These are phyloP conservation scores for Eospalax fontanierii DNA, from an alignment of 2,797 vertebrate genomes.

Conservation along the genomic window DNA sequence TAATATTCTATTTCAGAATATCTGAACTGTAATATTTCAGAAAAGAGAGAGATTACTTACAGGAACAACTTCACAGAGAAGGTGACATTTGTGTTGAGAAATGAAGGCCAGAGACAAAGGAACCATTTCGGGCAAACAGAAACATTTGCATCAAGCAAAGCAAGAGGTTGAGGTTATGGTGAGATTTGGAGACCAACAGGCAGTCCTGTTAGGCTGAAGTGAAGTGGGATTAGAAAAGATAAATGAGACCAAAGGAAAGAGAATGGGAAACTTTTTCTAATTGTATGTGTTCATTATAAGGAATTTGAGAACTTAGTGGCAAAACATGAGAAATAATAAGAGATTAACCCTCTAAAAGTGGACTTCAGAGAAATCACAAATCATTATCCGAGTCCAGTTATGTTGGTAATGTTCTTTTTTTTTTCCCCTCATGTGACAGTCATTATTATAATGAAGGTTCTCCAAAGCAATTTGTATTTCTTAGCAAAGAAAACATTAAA, in stretches of 20 bases:
- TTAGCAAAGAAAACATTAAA: conserved; percentile 74
- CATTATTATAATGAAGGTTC: conserved; percentile 60
- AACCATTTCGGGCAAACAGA: neutral
- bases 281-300: neutral
- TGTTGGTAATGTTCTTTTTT: conserved; percentile 72
- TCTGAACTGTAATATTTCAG: conserved; percentile 7
- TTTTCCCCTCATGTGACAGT: conserved; percentile 71
- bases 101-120: neutral
- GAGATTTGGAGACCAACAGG: neutral
- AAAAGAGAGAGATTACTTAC: neutral
- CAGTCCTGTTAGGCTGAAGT: neutral
- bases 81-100: neutral
- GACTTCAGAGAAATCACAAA: conserved; percentile 63
- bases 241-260: neutral
- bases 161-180: neutral
- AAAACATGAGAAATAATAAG: conserved; percentile 57
- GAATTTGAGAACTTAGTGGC: conserved; percentile 41
- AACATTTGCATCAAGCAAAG: neutral
- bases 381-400: conserved; percentile 58
- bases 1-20: conserved; percentile 17
- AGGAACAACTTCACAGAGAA: neutral
- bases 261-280: neutral
- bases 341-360: conserved; percentile 22
- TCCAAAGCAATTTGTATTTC: conserved; percentile 73
- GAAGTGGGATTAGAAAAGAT: neutral